Evolutionary conservation across 2,797 vertebrate species (phyloP), one percentile per base, ranked within the genome.

Genomic region (Emydoidea blandingii): DNA sequence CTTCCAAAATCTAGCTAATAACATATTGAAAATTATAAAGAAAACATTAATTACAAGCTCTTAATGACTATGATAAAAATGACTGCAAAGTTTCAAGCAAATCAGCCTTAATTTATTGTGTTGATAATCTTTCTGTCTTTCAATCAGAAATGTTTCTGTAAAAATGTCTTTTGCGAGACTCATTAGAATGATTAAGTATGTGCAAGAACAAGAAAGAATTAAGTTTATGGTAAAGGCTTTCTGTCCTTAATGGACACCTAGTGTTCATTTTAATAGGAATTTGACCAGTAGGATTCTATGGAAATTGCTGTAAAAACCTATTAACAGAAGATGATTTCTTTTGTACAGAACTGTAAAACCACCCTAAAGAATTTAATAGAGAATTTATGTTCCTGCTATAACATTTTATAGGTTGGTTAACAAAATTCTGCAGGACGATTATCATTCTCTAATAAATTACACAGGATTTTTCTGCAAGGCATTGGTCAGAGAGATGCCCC

Each of bases 191-290:
- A 83, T 78, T 81, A 31, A 88, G 5, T 88, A 72, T 87, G 15
- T 72, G 29, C 27, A 83, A 85, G 37, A 78, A 49, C 16, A 31
- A 62, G 44, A 53, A 86, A 93, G 86, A 79, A 74, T 34, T 16
- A 78, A 47, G 41, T 78, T 72, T 79, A 25, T 59, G 52, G 37
- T 83, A 87, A 94, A 92, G 72, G 52, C 21, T 47, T 89, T 92
- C 16, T 83, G 8, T 87, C 16, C 93, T 56, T 92, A 27, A 23
- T 93, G 49, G 21, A 82, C 81, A 27, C 2, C 21, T 86, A 79
- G 41, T 95, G 47, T 94, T 96, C 76, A 41, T 37, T 96, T 94
- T 94, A 83, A 93, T 95, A 83, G 76, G 25, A n/a, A 41, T 52
- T 93, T 88, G 34, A 8, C 84, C 31, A 80, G 85, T 12, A 50